Evolutionary conservation across 2,797 vertebrate species (phyloP).

Genomic region (Urophycis tenuis): DNA sequence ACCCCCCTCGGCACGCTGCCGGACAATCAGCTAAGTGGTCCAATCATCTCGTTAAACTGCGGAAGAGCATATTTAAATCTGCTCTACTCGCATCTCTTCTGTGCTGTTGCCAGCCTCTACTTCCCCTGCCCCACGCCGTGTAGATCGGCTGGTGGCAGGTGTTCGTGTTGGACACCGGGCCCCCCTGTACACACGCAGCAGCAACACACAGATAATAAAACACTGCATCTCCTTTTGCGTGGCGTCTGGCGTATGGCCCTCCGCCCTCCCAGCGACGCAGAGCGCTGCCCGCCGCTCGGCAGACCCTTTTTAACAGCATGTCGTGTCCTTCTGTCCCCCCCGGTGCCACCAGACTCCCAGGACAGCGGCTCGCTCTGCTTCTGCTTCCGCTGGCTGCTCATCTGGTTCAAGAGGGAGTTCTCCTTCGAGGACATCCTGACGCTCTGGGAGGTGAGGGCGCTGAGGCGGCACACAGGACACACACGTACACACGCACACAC

Average conservation of each 20-base stretch:
- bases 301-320: too few species aligned
- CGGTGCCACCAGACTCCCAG: slow-evolving; percentile 75
- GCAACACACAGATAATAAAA: too few species aligned
- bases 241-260: neutral
- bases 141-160: neutral
- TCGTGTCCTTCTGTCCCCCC: neutral
- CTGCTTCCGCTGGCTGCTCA: slow-evolving; percentile 91
- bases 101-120: neutral
- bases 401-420: slow-evolving; percentile 93
- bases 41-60: neutral
- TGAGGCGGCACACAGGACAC: too few species aligned
- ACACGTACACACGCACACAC: too few species aligned
- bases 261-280: neutral
- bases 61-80: neutral
- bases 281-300: neutral
- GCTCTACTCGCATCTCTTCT: neutral
- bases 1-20: neutral
- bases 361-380: slow-evolving; percentile 88
- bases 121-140: neutral
- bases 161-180: too few species aligned
- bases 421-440: slow-evolving; percentile 82
- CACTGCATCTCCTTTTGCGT: too few species aligned
- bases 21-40: neutral
- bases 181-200: too few species aligned
- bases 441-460: slow-evolving; percentile 80